These are phyloP conservation scores for Laticauda colubrina DNA, from an alignment of 2,113 vertebrate genomes.

Conservation along the genomic window DNA sequence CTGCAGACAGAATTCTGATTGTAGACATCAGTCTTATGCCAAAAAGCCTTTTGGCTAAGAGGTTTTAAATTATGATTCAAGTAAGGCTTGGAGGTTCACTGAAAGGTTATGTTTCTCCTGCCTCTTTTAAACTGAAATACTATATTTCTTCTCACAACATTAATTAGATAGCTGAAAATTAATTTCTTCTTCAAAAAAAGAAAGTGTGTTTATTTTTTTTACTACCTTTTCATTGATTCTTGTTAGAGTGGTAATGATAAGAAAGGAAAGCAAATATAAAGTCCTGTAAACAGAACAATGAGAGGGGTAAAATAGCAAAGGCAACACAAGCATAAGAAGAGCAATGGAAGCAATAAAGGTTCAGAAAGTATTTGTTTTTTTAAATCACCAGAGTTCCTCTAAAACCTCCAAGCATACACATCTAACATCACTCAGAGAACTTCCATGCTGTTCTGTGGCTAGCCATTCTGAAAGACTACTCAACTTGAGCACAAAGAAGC, in stretches of 20 bases:
- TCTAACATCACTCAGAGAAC: neutral
- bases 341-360: neutral
- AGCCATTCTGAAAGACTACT: neutral
- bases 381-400: neutral
- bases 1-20: conserved; percentile 69
- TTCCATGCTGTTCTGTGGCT: neutral
- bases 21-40: conserved; percentile 59
- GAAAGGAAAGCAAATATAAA: neutral
- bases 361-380: neutral
- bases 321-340: neutral
- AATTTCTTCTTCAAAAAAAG: conserved; percentile 31
- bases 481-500: neutral
- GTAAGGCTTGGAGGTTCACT: conserved; percentile 61
- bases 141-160: conserved; percentile 51
- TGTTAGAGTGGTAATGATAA: neutral
- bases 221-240: neutral
- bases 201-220: neutral
- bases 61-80: conserved; percentile 63
- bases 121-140: conserved; percentile 53
- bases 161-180: conserved; percentile 57
- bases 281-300: neutral
- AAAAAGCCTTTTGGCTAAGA: conserved; percentile 57
- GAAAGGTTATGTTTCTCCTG: conserved; percentile 55
- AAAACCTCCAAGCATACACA: neutral
- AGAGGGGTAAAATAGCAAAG: neutral